Evolutionary conservation across 2,113 vertebrate genomes (phyloP).

Genomic region (Bungarus multicinctus): DNA sequence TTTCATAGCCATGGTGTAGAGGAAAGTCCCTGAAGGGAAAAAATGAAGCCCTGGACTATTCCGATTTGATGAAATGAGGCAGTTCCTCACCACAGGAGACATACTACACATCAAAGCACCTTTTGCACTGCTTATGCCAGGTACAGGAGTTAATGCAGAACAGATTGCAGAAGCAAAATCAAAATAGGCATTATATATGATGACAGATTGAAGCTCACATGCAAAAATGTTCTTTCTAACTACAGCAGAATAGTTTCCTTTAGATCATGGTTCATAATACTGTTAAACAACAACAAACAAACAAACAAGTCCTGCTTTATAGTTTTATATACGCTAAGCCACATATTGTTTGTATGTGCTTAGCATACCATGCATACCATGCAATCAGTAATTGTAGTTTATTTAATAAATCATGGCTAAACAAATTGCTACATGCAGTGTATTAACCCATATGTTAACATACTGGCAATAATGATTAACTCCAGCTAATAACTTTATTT

Average conservation of each 20-base stretch:
- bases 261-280: neutral
- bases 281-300: neutral
- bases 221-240: neutral
- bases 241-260: neutral
- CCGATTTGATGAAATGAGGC: neutral
- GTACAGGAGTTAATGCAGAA: neutral
- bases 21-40: neutral
- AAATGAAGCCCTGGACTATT: neutral
- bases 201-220: neutral
- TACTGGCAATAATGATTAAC: neutral
- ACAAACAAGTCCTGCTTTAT: neutral
- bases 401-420: neutral
- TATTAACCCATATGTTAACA: neutral
- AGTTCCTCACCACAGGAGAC: neutral
- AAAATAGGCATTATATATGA: neutral
- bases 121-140: neutral
- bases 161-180: neutral
- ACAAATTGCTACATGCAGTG: neutral
- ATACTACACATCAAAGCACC: neutral
- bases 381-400: neutral
- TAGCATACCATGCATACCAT: neutral
- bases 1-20: neutral
- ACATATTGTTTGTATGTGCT: neutral
- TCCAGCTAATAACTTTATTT: neutral
- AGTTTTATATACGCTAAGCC: neutral